Base-by-base conservation (phyloP, 2,113 vertebrate genomes). In the Cervus canadensis region DNA sequence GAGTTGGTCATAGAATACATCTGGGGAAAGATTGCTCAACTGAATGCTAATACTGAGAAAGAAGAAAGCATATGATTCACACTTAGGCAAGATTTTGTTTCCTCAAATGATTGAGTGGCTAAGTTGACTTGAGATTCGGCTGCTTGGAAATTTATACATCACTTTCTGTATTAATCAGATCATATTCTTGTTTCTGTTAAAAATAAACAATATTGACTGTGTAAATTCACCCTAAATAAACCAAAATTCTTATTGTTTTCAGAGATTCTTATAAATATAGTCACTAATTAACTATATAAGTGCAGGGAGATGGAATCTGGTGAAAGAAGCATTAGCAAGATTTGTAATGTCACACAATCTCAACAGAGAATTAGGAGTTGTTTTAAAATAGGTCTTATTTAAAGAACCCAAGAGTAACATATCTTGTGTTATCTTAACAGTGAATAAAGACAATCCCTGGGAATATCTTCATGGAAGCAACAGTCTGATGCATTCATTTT, bases 151-250 rank as follows among this genome's bases (percentile, higher is more conserved):
- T 94, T 60, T 60, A 59, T 52, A 26, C 2, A 26, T 79, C 76
- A 60, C 12, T 96, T 94, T 95, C 57, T 91, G 4, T 95, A 93
- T 94, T 95, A 87, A 74, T 94, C 52, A 92, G 64, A 76, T 14
- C 12, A 33, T 28, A 60, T 89, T 86, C 50, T 82, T 88, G 11
- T 93, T 93, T 91, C 48, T 60, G 23, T 86, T 96, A 17, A 86
- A 91, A 97, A 93, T 59, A 88, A 10, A 59, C 45, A 92, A 78
- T 14, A 81, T 14, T 91, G 93, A 43, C 54, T 93, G 36, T 93
- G 21, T 79, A 43, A 94, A 82, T 50, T 59, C 17, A 64, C 11
- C 17, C 50, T 81, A 93, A 79, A 82, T 30, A 87, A 92, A 87
- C 21, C 52, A 93, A 95, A 87, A 83, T 97, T 82, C 10, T 94